Evolutionary conservation across 2,797 vertebrate genomes (phyloP), one percentile per base, ranked within the genome.

Genomic region (Falco columbarius): DNA sequence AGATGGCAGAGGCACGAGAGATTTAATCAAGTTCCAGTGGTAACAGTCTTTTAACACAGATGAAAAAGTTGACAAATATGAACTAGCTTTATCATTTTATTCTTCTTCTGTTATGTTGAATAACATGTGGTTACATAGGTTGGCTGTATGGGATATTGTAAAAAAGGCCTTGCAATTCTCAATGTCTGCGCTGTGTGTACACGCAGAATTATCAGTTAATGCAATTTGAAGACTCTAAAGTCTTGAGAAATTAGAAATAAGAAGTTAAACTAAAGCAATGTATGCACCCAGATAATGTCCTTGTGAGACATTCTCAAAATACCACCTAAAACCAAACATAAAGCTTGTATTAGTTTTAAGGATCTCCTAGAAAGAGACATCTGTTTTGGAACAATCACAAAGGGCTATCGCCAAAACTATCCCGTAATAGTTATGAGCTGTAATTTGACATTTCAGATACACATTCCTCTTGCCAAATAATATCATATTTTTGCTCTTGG

Each of bases 281-380:
- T 11, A 17, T 7, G 47, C 24, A 38, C 12, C 54, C 65, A 81
- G 81, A 56, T 23, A 22, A 40, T 5, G 55, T 56, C 42, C 54
- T 66, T 56, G n/a, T 12, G 89, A 44, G 36, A 21, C 49, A 5
- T 20, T 47, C 55, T 47, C 52, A 27, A 67, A 86, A 42, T 54
- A 34, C 46, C 85, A 55, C 58, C 61, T 51, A 20, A 61, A 74
- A 42, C 42, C 80, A 55, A 42, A 36, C 9, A 32, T 4, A 26
- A 67, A 65, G 52, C 40, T 4, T 15, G 46, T 10, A 12, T n/a
- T 38, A 36, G 49, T 32, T 81, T 74, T 38, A 32, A 81, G 81
- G 51, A 30, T 88, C 85, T 97, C 96, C 95, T 95, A 88, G 94
- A 96, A 95, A 95, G 96, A 96, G 91, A 94, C 94, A 84, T 94